Base-by-base conservation (phyloP, 1,140 invertebrate genomes). In the Tetramorium alpestre region DNA sequence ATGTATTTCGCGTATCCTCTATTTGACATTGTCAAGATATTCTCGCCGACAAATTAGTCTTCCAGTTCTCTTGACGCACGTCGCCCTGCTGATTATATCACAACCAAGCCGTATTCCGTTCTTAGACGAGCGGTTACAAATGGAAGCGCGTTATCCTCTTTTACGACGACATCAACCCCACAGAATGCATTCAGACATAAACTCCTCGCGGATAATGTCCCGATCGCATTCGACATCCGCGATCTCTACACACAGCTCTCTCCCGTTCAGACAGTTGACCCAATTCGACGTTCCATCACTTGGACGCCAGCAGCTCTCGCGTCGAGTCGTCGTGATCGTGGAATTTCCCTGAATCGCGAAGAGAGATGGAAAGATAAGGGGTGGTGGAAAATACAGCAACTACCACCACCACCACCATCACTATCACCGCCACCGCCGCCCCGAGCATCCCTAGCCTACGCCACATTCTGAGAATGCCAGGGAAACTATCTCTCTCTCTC, bases 381-480 rank as follows among this genome's bases (percentile, higher is more conserved):
- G 41, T 22, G 62, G 64, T 54, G 18, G 89, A 69, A 90, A 90
- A 85, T 90, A 85, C 69, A 69, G 88, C 84, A 72, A 58, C 28
- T 33, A 33, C 80, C 41, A 22, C 51, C 51, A 51, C 38, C 51
- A 85, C 88, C 87, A 78, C 16, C n/a, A 47, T 47, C 33, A 65
- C 25, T 7, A 16, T 5, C 58, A 60, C 5, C 58, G 58, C 33
- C 28, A 33, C 22, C 64, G 16, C n/a, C 51, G 65, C 80, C 41
- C 69, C 69, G 80, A 84, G 41, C 80, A 84, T 84, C 80, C 69
- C 69, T 84, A 44, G 80, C 69, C 69, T 75, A 84, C 69, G 54
- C 69, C 69, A 75, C 89, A 93, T 93, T 93, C 90, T 93, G 88
- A 92, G 91, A 88, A 92, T 92, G 85, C 87, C 90, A 88, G 67